Evolutionary conservation across 2,797 vertebrate genomes (phyloP), one percentile per base, ranked within the genome.

Genomic region (Chromobotia macracanthus): DNA sequence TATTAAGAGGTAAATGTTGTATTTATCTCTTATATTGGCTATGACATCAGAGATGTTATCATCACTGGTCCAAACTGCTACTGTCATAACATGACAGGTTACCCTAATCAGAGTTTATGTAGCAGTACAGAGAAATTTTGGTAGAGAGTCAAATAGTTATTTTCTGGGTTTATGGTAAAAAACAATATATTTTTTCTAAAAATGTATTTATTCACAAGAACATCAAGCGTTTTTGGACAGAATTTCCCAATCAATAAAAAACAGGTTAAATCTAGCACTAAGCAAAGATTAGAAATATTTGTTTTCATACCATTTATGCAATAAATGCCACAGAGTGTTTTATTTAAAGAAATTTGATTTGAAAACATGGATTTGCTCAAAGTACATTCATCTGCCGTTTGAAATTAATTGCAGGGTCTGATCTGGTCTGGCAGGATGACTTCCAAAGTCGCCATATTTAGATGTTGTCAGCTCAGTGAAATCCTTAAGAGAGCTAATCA

Each of bases 351-450:
- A 16, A 15, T 60, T 61, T 35, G 55, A 25, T 70, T 60, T 61
- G 0, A 50, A 35, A 31, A 60, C 6, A 2, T 21, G n/a, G 63
- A 23, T 56, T 69, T 68, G 23, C 23, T 68, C 25, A 69, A 48
- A 60, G 25, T 77, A 77, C 75, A 77, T 50, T 74, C 18, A 63
- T 35, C 25, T 63, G n/a, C 72, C 63, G 7, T 50, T 31, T 23
- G 41, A 44, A 4, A 60, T 60, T 31, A 11, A 77, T 58, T 31
- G 23, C 13, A 21, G 65, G 38, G 38, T 41, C 11, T 23, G 7
- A 1, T 78, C 35, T n/a, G 58, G 44, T n/a, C n/a, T n/a, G n/a
- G n/a, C n/a, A n/a, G n/a, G n/a, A n/a, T n/a, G n/a, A n/a, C n/a
- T n/a, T n/a, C n/a, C n/a, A n/a, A n/a, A n/a, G 28, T 63, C 25